Base-by-base conservation (phyloP, 2,797 vertebrate species). In the Phaenicophaeus curvirostris region DNA sequence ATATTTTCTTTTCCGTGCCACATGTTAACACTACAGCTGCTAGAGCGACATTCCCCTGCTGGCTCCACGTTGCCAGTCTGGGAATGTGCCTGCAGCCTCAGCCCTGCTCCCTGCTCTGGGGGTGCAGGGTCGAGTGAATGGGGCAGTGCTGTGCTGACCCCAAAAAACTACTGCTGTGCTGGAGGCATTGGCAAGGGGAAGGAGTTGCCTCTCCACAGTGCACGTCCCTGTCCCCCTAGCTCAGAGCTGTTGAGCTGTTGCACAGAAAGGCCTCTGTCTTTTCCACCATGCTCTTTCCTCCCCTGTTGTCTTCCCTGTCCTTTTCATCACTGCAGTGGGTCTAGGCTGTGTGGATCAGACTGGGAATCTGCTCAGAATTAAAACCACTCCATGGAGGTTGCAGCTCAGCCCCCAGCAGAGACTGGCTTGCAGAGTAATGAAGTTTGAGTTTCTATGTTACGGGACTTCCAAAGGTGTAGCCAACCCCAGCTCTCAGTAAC, bases 31-130 rank as follows among this genome's bases (percentile, higher is more conserved):
- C 91, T 76, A 74, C 71, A 79, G 77, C 85, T 93, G 87, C 93
- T 0, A 3, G 73, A 92, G 48, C 1, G 0, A 30, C 1, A 0
- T 73, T 74, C 20, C 62, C 0, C 0, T 13, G 11, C 39, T 44
- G 31, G 55, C 35, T 80, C 68, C 3, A 0, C 7, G 33, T 88
- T 88, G 51, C 71, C 54, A 8, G 1, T 18, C 2, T 6, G 31
- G 31, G 30, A 88, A 33, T 2, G 1, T n/a, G 37, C 17, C 76
- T 46, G 33, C 80, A 88, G 54, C 50, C 31, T 67, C 3, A 0
- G 46, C 75, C 71, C 74, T 50, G 72, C 48, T 93, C 44, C 44
- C 65, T 24, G n/a, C 53, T 53, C 24, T 0, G 1, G 30, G 27
- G 39, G 28, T 46, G 19, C 42, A 14, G 44, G 31, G 14, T 30